phyloP scores from a whole-genome alignment of 2,113 vertebrate genomes.

The Cygnus atratus region DNA sequence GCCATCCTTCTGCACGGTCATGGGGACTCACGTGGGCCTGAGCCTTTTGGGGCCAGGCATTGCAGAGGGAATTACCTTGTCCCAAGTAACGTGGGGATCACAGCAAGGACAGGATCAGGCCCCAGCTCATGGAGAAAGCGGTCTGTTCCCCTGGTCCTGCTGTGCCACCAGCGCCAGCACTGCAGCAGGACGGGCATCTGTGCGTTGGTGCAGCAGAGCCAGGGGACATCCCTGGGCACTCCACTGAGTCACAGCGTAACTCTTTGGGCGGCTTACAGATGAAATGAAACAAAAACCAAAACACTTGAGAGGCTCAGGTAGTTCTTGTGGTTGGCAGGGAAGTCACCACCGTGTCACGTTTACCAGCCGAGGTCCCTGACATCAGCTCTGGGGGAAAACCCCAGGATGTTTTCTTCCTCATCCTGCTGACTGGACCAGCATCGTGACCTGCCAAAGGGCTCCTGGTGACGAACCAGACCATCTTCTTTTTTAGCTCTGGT shows the following conservation, averaged over 20 bases:
- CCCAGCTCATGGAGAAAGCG: background rate
- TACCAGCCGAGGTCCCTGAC: background rate
- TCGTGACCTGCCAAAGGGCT: background rate
- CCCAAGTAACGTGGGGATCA: background rate
- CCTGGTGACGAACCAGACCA: background rate
- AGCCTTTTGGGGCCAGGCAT: background rate
- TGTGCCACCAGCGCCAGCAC: background rate
- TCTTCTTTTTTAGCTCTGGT: background rate
- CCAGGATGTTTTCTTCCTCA: background rate
- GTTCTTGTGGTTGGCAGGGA: background rate
- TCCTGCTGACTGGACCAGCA: background rate
- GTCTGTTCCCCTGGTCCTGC: fast-evolving
- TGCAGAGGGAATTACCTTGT: background rate
- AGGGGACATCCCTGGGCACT: background rate
- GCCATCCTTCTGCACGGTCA: background rate
- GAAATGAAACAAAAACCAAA: background rate
- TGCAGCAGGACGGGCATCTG: no score
- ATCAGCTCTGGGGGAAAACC: background rate
- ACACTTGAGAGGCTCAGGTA: background rate
- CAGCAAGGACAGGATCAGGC: background rate
- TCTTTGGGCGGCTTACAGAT: background rate
- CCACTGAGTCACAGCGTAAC: background rate
- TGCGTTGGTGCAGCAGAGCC: background rate
- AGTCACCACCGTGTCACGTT: background rate
- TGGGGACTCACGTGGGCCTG: fast-evolving